phyloP scores from a whole-genome alignment of 92 coral and sea anemone species.

The Heliopora coerulea region DNA sequence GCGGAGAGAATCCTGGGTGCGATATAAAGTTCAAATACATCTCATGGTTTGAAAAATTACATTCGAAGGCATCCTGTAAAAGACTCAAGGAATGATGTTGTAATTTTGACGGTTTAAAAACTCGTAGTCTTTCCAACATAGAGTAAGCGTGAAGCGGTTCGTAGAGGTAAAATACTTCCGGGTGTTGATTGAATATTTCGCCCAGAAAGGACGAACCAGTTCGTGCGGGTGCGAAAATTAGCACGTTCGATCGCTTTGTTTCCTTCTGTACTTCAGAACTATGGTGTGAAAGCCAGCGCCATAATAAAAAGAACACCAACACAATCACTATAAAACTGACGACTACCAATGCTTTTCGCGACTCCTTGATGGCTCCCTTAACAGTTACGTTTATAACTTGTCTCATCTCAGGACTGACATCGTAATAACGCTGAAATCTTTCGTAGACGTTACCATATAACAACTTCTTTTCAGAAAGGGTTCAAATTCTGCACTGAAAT shows the following conservation, averaged over 20 bases:
- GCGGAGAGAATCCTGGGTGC: slow-evolving; percentile 40
- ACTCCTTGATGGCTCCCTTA: too few species aligned
- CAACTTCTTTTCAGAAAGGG: too few species aligned
- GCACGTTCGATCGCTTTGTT: slow-evolving; percentile 39
- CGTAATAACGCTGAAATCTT: too few species aligned
- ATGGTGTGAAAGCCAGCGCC: slow-evolving; percentile 2
- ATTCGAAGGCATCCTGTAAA: slow-evolving; percentile 61
- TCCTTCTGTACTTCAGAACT: not conserved
- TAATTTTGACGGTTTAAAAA: slow-evolving; percentile 58
- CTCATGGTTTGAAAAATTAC: slow-evolving; percentile 66
- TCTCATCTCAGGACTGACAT: not conserved
- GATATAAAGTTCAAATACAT: slow-evolving; percentile 69
- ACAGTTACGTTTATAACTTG: too few species aligned
- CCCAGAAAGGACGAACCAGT: slow-evolving; percentile 93
- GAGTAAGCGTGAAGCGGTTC: slow-evolving; percentile 62
- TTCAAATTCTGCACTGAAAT: too few species aligned
- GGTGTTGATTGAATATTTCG: slow-evolving; percentile 75
- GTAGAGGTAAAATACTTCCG: slow-evolving; percentile 72
- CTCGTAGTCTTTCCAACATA: slow-evolving; percentile 24
- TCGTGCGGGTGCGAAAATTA: slow-evolving; percentile 77
- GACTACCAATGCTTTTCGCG: too few species aligned
- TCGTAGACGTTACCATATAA: too few species aligned
- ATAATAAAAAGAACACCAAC: not conserved
- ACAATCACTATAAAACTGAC: not conserved
- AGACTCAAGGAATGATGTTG: slow-evolving; percentile 51